Conservation (phyloP, 2,797 vertebrate species). For the Peromyscus melanophrys region DNA sequence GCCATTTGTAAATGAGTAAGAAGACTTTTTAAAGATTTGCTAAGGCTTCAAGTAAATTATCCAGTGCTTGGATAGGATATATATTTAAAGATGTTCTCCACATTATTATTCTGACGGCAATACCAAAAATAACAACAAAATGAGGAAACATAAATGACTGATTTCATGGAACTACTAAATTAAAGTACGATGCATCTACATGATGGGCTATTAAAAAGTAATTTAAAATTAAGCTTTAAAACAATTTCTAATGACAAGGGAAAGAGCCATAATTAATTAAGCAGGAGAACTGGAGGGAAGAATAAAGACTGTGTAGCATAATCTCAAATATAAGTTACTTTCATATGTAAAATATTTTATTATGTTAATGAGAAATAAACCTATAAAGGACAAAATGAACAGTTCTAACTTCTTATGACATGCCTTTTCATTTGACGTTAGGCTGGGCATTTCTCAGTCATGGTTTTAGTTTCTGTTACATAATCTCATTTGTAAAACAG, state of each 20-base stretch:
- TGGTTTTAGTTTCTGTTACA: slow-evolving; percentile 45
- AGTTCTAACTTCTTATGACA: slow-evolving; percentile 8
- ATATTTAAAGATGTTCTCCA: slow-evolving; percentile 43
- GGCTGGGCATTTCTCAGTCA: slow-evolving; percentile 49
- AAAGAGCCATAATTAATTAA: slow-evolving; percentile 49
- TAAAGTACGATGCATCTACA: slow-evolving; percentile 41
- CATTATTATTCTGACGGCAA: slow-evolving; percentile 59
- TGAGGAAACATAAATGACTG: slow-evolving; percentile 2
- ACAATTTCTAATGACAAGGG: slow-evolving; percentile 47
- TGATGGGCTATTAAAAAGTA: slow-evolving; percentile 9
- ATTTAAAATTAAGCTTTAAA: slow-evolving; percentile 63
- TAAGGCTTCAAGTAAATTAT: slow-evolving; percentile 63
- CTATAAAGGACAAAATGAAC: slow-evolving; percentile 47
- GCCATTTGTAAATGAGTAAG: slow-evolving; percentile 46
- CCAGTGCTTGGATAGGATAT: background rate
- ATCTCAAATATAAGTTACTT: slow-evolving; percentile 59
- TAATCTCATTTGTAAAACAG: slow-evolving; percentile 55
- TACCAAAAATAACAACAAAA: background rate
- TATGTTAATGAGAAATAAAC: slow-evolving; percentile 56
- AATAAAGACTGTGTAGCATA: slow-evolving; percentile 36
- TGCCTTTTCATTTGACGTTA: slow-evolving; percentile 61
- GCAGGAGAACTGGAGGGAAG: slow-evolving; percentile 25
- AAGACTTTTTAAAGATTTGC: slow-evolving; percentile 33
- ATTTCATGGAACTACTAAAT: slow-evolving; percentile 62
- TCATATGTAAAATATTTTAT: slow-evolving; percentile 63